phyloP scores from a whole-genome alignment of 2,113 vertebrate species.

The Cisticola juncidis region DNA sequence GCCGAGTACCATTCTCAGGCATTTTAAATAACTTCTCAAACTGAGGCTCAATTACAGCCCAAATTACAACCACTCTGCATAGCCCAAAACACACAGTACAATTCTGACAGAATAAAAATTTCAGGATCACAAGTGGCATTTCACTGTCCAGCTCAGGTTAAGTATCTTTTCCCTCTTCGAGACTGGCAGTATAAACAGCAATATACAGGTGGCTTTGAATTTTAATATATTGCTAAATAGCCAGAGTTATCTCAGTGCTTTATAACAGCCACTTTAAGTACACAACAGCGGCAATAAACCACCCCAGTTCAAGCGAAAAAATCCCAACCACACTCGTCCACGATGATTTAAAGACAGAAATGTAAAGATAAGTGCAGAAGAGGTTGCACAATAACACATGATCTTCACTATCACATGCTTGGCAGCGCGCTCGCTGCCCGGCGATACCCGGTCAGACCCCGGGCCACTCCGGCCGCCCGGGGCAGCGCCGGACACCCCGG shows the following conservation, averaged over 20 bases:
- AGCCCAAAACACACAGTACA: background rate
- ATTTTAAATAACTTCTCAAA: background rate
- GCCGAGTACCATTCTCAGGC: background rate
- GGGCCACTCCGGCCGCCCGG: background rate
- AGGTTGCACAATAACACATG: slow-evolving; percentile 29
- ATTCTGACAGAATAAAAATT: background rate
- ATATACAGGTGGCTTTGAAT: background rate
- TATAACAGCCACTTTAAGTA: background rate
- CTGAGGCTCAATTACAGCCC: background rate
- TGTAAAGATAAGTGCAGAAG: background rate
- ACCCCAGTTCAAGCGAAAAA: background rate
- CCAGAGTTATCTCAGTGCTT: background rate
- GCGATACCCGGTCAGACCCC: background rate
- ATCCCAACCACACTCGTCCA: background rate
- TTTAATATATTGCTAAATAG: background rate
- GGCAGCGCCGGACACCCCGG: background rate
- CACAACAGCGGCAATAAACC: background rate
- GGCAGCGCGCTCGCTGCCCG: background rate
- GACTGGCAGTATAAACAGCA: background rate
- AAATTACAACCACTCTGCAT: background rate
- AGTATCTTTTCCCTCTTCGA: background rate
- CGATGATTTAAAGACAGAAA: background rate
- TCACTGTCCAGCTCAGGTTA: background rate
- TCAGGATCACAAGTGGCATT: background rate
- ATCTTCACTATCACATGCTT: slow-evolving; percentile 35